Evolutionary conservation across 2,888 invertebrate species (phyloP).

Genomic region (Spilosoma lubricipeda): DNA sequence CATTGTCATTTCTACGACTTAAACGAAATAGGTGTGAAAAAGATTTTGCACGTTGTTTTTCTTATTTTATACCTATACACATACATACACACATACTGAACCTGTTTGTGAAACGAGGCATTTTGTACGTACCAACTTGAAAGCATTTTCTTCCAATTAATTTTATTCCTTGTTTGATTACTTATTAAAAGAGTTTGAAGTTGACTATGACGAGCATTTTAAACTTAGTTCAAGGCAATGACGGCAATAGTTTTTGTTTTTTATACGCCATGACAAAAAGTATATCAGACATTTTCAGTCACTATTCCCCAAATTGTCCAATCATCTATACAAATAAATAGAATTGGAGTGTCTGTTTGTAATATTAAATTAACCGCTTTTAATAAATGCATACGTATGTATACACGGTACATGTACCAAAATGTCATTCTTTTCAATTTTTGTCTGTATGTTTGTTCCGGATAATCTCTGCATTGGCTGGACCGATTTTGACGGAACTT

Average conservation of each 20-base stretch:
- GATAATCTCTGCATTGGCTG: too few species aligned
- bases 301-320: neutral
- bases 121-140: neutral
- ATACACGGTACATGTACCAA: too few species aligned
- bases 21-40: neutral
- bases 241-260: neutral
- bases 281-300: neutral
- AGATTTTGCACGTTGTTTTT: neutral
- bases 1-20: neutral
- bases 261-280: neutral
- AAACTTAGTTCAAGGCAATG: neutral
- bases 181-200: neutral
- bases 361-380: too few species aligned
- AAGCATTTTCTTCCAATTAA: neutral
- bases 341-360: too few species aligned
- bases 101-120: neutral
- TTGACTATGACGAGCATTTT: neutral
- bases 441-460: too few species aligned
- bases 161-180: neutral
- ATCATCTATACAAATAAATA: too few species aligned
- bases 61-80: neutral
- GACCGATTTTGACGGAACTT: too few species aligned
- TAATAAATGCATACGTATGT: too few species aligned
- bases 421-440: too few species aligned
- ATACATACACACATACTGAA: neutral